These are phyloP conservation scores for Liodrosophila aerea DNA, from an alignment of 2,888 invertebrate species.

Conservation along the genomic window DNA sequence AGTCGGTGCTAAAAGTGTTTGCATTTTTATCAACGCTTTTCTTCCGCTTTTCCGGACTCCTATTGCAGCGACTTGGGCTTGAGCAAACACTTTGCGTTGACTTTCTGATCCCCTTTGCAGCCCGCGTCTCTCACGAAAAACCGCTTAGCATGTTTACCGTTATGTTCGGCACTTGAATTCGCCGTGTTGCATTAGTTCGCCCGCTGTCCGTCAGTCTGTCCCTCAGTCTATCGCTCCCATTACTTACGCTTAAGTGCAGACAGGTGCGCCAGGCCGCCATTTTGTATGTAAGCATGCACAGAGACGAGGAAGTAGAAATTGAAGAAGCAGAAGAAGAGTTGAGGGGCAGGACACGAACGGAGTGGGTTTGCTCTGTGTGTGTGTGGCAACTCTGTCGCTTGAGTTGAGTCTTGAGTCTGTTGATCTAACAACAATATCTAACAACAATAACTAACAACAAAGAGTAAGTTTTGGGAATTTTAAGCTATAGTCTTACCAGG, in stretches of 20 bases:
- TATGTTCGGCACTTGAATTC: conserved; percentile 73
- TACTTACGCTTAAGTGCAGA: conserved; percentile 60
- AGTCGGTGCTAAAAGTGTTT: conserved; percentile 60
- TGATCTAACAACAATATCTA: no score
- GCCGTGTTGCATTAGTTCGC: conserved; percentile 74
- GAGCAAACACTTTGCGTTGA: conserved; percentile 68
- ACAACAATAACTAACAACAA: no score
- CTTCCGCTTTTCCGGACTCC: conserved; percentile 14
- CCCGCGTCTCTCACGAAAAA: conserved; percentile 34
- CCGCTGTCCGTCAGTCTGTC: conserved; percentile 14
- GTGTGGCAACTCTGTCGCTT: conserved; percentile 70
- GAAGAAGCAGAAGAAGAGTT: no score
- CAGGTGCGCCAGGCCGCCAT: conserved; percentile 55
- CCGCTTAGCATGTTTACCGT: conserved; percentile 75
- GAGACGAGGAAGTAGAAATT: conserved; percentile 12
- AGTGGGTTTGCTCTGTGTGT: conserved; percentile 66
- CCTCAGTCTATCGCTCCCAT: conserved; percentile 23
- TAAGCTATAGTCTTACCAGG: no score
- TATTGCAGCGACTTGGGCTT: conserved; percentile 40
- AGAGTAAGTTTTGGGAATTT: no score
- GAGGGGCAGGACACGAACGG: no score
- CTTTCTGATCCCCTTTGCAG: conserved; percentile 50
- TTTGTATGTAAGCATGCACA: conserved; percentile 34
- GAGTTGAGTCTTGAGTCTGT: no score
- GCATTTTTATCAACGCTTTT: conserved; percentile 63